Evolutionary conservation across 2,888 invertebrate species (phyloP), one percentile per base, ranked within the genome.

Genomic region (Drosophila stalkeri): DNA sequence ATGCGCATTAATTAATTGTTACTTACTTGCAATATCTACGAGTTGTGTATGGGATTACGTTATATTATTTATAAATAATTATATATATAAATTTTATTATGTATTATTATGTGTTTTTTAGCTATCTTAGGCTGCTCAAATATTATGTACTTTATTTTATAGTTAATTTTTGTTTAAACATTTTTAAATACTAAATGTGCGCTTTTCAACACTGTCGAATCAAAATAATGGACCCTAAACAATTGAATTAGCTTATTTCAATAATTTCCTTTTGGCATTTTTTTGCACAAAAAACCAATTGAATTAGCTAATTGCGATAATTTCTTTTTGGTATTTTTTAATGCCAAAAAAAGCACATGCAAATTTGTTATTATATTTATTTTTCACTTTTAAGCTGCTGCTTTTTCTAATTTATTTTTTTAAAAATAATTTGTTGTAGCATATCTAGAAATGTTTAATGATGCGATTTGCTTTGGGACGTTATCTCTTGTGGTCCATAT

Each of bases 1-100:
- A 76, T 76, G 76, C 78, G 41, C 37, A 41, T 70, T 47, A 18
- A 33, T 74, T 52, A 14, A 51, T 61, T 61, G 23, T 77, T 69
- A 80, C 79, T 80, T 80, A 79, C 77, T 75, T 81, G 71, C 52
- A 52, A 51, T 51, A 68, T 35, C 72, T 80, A 74, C 62, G 51
- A 46, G 47, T 59, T 44, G 55, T 64, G 56, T 71, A 46, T 33
- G 55, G 20, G 11, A 37, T 54, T 41, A 56, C 31, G 27, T 39
- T 49, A 49, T 44, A 2, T 49, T 44, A 20, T 46, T 7, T 49
- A 41, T 41, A 27, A 39, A 55, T 56, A 20, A 27, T 18, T 66
- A 20, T n/a, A 3, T 67, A 14, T 43, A 33, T 66, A 46, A 18
- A 18, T 41, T 52, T 39, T 52, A 27, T 18, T 47, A 11, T 37